Percentiles rank a stretch among this genome's conserved stretches.
Evolutionary conservation across 2,113 vertebrate species (phyloP).

Genomic region (Sigmodon hispidus): DNA sequence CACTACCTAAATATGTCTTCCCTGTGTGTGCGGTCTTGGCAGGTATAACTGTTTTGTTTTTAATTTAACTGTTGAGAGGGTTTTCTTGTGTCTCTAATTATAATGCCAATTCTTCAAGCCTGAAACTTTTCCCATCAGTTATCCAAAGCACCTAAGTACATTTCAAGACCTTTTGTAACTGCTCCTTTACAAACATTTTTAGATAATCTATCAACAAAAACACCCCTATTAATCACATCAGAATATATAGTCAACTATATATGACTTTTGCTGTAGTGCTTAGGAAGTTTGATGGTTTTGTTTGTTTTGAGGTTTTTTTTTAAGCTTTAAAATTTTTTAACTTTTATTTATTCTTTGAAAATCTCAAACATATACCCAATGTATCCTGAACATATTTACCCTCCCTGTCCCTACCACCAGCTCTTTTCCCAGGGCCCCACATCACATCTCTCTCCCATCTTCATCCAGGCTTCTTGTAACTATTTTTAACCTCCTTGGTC

Average conservation of each 20-base stretch:
- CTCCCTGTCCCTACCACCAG: neutral
- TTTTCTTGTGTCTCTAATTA: neutral
- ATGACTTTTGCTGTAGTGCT: constrained; percentile 2
- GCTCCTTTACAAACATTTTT: neutral
- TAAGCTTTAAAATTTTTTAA: neutral
- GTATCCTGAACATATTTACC: neutral
- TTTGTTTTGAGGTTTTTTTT: neutral
- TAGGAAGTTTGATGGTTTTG: neutral
- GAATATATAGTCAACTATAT: too few species aligned
- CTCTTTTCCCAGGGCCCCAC: neutral
- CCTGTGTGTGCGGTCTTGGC: neutral
- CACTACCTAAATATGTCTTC: neutral
- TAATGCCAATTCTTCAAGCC: neutral
- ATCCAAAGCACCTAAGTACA: neutral
- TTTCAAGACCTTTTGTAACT: neutral
- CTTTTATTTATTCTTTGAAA: neutral
- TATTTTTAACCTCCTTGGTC: neutral
- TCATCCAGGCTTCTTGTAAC: neutral
- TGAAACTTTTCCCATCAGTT: neutral
- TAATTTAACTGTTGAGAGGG: neutral
- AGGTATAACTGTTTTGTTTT: neutral
- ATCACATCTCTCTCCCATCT: neutral
- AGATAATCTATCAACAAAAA: neutral
- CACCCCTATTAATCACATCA: neutral
- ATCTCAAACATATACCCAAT: neutral